phyloP scores from a whole-genome alignment of 2,797 vertebrate genomes.

The Molossus molossus region DNA sequence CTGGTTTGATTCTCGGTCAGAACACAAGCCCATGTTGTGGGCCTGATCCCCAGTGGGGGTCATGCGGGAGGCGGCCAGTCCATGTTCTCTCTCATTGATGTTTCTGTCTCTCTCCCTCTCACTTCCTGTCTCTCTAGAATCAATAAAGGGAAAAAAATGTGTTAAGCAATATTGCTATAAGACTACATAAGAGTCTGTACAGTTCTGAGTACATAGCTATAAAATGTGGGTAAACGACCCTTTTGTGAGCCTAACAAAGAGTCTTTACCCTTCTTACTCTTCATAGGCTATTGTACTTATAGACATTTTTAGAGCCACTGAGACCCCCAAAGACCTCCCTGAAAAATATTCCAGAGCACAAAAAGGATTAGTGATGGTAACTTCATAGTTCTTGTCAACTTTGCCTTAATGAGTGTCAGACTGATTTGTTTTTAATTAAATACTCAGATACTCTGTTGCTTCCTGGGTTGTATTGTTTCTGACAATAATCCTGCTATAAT shows the following conservation, averaged over 20 bases:
- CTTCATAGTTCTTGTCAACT: not conserved
- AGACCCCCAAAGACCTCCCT: not conserved
- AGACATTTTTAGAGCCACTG: slow-evolving; percentile 14
- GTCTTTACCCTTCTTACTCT: slow-evolving; percentile 1
- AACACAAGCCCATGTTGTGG: no score
- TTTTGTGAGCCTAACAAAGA: not conserved
- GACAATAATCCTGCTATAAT: not conserved
- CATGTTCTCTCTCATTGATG: no score
- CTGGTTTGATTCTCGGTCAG: no score
- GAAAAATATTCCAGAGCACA: slow-evolving; percentile 9
- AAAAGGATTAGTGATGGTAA: not conserved
- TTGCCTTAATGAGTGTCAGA: not conserved
- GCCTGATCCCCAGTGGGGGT: no score
- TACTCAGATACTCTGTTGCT: not conserved
- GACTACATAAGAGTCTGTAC: not conserved
- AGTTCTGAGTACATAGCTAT: not conserved
- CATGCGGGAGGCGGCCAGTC: no score
- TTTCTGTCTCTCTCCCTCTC: no score
- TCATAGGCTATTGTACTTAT: not conserved
- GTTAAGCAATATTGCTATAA: not conserved
- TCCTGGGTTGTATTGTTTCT: slow-evolving; percentile 37
- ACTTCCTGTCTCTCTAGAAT: no score
- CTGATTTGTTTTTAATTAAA: no score
- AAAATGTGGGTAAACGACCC: not conserved
- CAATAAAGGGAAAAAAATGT: not conserved